Evolutionary conservation across 2,888 invertebrate genomes (phyloP).

Genomic region (Galerucella calmariensis): DNA sequence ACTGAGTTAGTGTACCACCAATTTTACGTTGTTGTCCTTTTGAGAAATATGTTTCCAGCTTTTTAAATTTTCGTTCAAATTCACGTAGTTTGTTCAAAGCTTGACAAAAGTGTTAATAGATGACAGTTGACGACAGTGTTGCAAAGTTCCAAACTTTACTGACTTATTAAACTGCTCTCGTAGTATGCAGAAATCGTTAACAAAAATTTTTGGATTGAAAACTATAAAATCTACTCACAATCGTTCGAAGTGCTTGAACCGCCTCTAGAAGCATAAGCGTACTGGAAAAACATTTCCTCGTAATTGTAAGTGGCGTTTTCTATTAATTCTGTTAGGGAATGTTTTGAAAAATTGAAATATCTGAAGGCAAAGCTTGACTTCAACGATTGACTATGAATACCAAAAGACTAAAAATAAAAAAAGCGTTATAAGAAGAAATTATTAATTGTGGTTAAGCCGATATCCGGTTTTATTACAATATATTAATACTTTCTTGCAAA

Average conservation of each 20-base stretch:
- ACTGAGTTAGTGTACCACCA: too few species aligned
- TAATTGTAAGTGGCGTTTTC: conserved; percentile 70
- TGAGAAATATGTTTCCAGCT: too few species aligned
- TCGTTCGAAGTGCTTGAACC: conserved; percentile 11
- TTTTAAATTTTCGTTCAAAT: too few species aligned
- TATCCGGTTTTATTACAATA: too few species aligned
- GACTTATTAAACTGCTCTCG: too few species aligned
- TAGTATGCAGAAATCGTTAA: too few species aligned
- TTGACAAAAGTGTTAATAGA: too few species aligned
- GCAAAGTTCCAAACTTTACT: too few species aligned
- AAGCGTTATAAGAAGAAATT: background rate
- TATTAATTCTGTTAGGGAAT: conserved; percentile 70
- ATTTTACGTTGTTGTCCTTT: too few species aligned
- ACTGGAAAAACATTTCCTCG: conserved; percentile 69
- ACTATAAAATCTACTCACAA: conserved; percentile 26
- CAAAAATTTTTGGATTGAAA: background rate
- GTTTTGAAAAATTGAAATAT: conserved; percentile 70
- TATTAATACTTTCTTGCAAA: too few species aligned
- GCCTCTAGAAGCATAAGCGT: conserved; percentile 67
- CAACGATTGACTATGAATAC: conserved; percentile 63
- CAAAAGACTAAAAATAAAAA: conserved; percentile 65
- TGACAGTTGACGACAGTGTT: too few species aligned
- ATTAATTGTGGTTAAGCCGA: background rate
- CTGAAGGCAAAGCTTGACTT: conserved; percentile 38
- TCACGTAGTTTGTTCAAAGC: too few species aligned